Base-by-base conservation (phyloP, 2,797 vertebrate species). In the Catostomus latipinnis region DNA sequence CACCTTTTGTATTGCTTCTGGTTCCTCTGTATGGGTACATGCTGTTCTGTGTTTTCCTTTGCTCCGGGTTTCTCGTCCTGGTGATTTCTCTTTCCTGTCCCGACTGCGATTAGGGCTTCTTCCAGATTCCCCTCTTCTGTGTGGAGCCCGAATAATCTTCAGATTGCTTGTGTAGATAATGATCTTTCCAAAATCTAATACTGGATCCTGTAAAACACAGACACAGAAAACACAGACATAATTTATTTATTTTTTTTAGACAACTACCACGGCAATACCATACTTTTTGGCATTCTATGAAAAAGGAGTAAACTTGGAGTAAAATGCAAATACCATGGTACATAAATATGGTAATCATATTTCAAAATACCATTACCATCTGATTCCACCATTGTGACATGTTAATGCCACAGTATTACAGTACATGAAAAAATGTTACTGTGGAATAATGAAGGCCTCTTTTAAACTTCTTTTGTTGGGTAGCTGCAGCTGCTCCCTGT, bases 121-220 rank as follows among this genome's bases (percentile, higher is more conserved):
- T 58, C 57, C n/a, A 0, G 91, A 88, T 65, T 97, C 96, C 4
- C 90, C 92, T 86, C 94, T 95, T 86, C 90, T 94, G 76, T 90
- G 91, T 0, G 97, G 95, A 0, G 96, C 94, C 78, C 95, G 93
- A 86, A 99, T 94, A 87, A 99, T 98, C 88, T 96, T 97, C 87
- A 99, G 91, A 76, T 99, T 99, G 78, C 95, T 98, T 13, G 98
- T 98, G 85, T 98, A 99, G 92, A 99, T 99, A 80, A 99, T 97
- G 78, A 99, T 98, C 92, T 97, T 98, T 77, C 97, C 96, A 87
- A 99, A 98, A 89, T 99, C 97, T 90, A 98, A 86, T 78, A 96
- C 90, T 0, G 95, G 90, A 1, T 93, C 93, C 93, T 94, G 81
- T 67, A 57, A 65, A 10, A 66, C 54, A 56, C 50, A 63, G 8